Evolutionary conservation across 2,888 invertebrate species (phyloP), one percentile per base, ranked within the genome.

Genomic region (Cephus pygmeus): DNA sequence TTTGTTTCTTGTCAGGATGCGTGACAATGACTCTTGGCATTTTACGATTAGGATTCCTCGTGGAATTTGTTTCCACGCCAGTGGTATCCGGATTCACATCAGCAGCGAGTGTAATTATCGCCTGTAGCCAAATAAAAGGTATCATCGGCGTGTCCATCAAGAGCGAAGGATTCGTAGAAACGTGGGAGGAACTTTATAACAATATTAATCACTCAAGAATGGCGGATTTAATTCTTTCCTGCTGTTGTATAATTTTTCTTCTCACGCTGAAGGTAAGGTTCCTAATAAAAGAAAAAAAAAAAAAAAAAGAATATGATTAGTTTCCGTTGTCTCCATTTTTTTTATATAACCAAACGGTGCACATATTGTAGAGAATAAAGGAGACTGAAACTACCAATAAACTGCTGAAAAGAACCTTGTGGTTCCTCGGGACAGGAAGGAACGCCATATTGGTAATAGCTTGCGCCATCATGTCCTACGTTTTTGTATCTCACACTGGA

Each of bases 41-140:
- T 69, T 90, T 94, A 11, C 94, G 94, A 88, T 92, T 96, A 81
- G 96, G 96, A 76, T 95, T 96, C 87, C 92, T 96, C 12, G 94
- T 96, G 30, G 95, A 95, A 81, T 95, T 96, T 85, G 95, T 96
- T 9, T 96, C 96, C 0, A 91, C 94, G 1, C 95, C 96, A 0
- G 96, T 96, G 0, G 95, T 96, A 2, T 94, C 95, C 1, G 96
- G 95, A 0, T 96, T 96, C 89, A 96, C 96, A 4, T 95, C 96
- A 1, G 96, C 96, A 0, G 95, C 96, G 0, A 95, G 96, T 11
- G 87, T 96, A 4, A 96, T 96, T 23, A 96, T 96, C 83, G 95
- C 95, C 0, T 94, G 95, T 11, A 94, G 95, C 0, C 96, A 96
- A 90, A 92, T 96, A n/a, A 95, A 95, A 85, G 94, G 94, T 33